Evolutionary conservation across 2,113 vertebrate genomes (phyloP).

Genomic region (Mormyrus lacerda): DNA sequence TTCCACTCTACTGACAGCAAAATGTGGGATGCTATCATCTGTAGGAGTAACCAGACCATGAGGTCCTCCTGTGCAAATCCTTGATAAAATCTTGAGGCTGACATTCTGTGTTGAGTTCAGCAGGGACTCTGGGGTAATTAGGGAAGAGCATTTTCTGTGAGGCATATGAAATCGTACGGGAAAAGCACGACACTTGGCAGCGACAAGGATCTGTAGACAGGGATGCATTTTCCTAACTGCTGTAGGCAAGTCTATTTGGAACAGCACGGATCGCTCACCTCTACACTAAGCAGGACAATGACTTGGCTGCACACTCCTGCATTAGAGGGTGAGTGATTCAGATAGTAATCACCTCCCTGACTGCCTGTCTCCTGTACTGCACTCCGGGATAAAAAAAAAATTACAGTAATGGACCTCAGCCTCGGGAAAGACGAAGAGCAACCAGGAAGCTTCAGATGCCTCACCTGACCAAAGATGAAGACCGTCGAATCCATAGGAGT

Average conservation of each 20-base stretch:
- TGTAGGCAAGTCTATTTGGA: not conserved
- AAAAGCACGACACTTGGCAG: not conserved
- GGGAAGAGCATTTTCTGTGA: not conserved
- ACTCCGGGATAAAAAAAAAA: not conserved
- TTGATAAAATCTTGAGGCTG: not conserved
- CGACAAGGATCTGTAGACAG: not conserved
- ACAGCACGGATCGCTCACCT: not conserved
- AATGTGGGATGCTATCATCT: not conserved
- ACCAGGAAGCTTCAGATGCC: not conserved
- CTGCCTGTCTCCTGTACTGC: not conserved
- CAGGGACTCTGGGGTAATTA: not conserved
- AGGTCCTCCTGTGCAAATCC: not conserved
- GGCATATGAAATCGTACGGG: not conserved
- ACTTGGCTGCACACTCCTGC: not conserved
- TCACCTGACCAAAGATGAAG: slow-evolving; percentile 93
- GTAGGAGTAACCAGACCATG: not conserved
- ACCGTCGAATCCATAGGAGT: slow-evolving; percentile 90
- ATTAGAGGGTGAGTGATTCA: not conserved
- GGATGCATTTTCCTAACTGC: not conserved
- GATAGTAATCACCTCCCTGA: not conserved
- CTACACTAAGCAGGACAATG: not conserved
- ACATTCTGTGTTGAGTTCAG: not conserved
- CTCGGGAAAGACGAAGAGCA: not conserved
- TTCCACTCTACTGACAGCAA: not conserved
- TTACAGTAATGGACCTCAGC: not conserved